phyloP scores from a whole-genome alignment of 2,888 invertebrate genomes.

The Eurytoma californica region DNA sequence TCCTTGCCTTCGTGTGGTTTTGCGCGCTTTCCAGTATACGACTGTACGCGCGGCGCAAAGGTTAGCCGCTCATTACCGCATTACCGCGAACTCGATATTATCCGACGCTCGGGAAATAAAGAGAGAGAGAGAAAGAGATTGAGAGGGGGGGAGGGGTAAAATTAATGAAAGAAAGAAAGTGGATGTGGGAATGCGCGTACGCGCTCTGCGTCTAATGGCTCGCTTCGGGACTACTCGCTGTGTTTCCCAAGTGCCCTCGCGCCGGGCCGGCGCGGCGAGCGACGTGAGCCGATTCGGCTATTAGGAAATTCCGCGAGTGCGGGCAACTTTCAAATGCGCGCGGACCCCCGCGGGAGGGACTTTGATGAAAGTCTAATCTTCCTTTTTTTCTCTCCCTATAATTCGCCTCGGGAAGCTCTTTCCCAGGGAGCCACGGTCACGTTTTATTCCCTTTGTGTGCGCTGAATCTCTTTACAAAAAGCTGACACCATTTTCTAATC shows the following conservation, averaged over 20 bases:
- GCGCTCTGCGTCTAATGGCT: slow-evolving; percentile 11
- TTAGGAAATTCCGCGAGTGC: slow-evolving; percentile 32
- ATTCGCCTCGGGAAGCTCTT: not conserved
- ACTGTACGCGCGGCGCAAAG: slow-evolving; percentile 17
- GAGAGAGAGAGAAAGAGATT: not conserved
- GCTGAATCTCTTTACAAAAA: not conserved
- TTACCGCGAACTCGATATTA: slow-evolving; percentile 41
- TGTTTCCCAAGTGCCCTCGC: slow-evolving; percentile 8
- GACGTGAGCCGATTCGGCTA: slow-evolving; percentile 40
- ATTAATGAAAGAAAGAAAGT: slow-evolving; percentile 49
- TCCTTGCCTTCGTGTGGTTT: slow-evolving; percentile 17
- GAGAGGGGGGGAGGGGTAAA: not conserved
- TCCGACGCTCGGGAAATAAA: not conserved
- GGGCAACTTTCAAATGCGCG: slow-evolving; percentile 4
- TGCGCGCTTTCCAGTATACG: slow-evolving; percentile 8
- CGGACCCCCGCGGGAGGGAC: not conserved
- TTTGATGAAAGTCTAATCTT: slow-evolving; percentile 17
- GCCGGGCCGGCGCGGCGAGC: not conserved
- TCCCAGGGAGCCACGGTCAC: not conserved
- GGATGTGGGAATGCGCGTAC: slow-evolving; percentile 31
- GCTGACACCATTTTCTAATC: not conserved
- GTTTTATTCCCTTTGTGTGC: slow-evolving; percentile 18
- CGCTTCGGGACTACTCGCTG: not conserved
- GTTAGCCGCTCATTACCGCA: slow-evolving; percentile 49
- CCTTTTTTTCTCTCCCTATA: not conserved